Percentiles rank a stretch among this genome's conserved stretches.
Conservation (phyloP, 2,797 vertebrate genomes). For the Garrulus glandarius region DNA sequence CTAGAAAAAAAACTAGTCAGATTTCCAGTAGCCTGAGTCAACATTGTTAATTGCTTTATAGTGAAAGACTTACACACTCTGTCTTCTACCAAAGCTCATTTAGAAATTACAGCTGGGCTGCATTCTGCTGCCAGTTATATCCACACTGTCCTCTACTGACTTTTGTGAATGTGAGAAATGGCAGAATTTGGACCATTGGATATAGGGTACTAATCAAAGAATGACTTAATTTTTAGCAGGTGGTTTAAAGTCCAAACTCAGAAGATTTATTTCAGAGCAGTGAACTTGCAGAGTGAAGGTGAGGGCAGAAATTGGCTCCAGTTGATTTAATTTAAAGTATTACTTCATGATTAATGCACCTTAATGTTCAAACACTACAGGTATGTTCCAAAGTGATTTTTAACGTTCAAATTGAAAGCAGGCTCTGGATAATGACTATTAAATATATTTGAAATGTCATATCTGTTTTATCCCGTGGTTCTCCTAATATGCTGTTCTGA, state of each 20-base stretch:
- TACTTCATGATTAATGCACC: slow-evolving; percentile 62
- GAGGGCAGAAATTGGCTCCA: slow-evolving; percentile 40
- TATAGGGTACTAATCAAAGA: neutral
- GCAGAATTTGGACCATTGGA: slow-evolving; percentile 14
- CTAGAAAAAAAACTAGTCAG: neutral
- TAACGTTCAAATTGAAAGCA: slow-evolving; percentile 35
- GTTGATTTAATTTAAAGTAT: slow-evolving; percentile 41
- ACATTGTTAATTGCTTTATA: slow-evolving; percentile 32
- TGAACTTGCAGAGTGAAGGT: slow-evolving; percentile 9
- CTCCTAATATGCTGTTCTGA: slow-evolving; percentile 32
- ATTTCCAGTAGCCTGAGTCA: slow-evolving; percentile 53
- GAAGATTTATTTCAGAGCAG: slow-evolving; percentile 53
- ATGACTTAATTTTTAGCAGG: neutral
- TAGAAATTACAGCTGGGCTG: slow-evolving; percentile 5
- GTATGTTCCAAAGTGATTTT: slow-evolving; percentile 41
- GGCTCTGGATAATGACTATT: slow-evolving; percentile 58
- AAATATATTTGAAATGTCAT: slow-evolving; percentile 50
- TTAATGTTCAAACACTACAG: slow-evolving; percentile 34
- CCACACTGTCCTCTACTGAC: neutral
- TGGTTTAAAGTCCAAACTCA: slow-evolving; percentile 40
- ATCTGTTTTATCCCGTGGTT: slow-evolving; percentile 48
- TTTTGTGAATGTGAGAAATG: neutral
- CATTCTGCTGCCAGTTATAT: neutral
- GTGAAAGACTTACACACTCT: neutral
- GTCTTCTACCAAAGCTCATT: slow-evolving; percentile 19